Percentiles rank a stretch among this genome's conserved stretches.
Evolutionary conservation across 2,797 vertebrate genomes (phyloP).

Genomic region (Sus cebifrons): DNA sequence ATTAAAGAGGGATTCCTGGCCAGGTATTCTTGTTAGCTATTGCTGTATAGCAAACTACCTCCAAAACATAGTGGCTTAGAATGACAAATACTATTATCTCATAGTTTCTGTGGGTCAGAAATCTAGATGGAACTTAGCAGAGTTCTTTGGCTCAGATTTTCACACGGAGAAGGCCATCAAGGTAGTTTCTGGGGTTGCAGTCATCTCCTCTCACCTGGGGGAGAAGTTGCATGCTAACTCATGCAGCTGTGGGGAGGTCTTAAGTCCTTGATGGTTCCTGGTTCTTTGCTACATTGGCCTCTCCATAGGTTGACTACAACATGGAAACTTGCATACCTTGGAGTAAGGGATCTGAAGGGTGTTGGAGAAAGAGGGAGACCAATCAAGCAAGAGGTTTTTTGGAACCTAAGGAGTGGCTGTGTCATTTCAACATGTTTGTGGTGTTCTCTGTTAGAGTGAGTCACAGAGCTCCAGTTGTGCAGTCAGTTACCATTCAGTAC

Average conservation of each 20-base stretch:
- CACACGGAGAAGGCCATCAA: not conserved
- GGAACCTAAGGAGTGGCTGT: not conserved
- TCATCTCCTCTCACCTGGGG: not conserved
- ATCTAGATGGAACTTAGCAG: not conserved
- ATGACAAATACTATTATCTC: not conserved
- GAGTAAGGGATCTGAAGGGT: not conserved
- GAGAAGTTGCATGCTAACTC: not conserved
- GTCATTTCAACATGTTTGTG: not conserved
- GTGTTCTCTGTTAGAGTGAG: not conserved
- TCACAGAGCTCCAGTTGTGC: too few species aligned
- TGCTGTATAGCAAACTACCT: not conserved
- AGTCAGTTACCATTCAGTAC: too few species aligned
- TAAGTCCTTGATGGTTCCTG: not conserved
- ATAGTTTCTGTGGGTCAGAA: not conserved
- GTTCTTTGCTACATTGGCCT: not conserved
- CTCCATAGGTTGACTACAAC: rapidly evolving
- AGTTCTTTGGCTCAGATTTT: not conserved
- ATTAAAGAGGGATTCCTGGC: not conserved
- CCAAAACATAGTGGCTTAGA: not conserved
- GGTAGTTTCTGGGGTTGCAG: not conserved
- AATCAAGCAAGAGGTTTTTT: not conserved
- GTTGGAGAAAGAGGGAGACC: not conserved
- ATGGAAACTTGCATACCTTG: not conserved
- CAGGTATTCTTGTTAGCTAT: not conserved
- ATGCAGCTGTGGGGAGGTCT: not conserved